phyloP scores from a whole-genome alignment of 1,140 invertebrate genomes.

The Alviniconcha marisindica region DNA sequence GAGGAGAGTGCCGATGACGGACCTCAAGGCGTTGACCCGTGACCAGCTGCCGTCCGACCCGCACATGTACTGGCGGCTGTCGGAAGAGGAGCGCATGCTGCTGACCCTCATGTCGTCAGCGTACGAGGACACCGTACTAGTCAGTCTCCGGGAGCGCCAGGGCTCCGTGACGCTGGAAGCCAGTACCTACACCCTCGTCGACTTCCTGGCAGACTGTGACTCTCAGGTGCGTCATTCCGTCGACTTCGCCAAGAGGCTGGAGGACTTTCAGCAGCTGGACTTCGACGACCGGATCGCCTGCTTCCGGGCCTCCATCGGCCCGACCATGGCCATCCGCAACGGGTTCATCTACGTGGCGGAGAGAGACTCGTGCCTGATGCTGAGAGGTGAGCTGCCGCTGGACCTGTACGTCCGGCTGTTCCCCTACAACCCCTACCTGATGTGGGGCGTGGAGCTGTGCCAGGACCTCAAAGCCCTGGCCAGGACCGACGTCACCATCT shows the following conservation, averaged over 20 bases:
- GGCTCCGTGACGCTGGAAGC: conserved; percentile 29
- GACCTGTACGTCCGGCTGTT: conserved; percentile 64
- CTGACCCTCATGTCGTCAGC: conserved; percentile 23
- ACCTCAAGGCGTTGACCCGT: background rate
- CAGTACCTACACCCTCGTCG: conserved; percentile 50
- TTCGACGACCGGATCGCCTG: conserved; percentile 60
- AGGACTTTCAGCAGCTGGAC: conserved; percentile 58
- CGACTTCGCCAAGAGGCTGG: conserved; percentile 61
- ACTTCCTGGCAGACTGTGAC: conserved; percentile 62
- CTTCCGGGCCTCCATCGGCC: conserved; percentile 58
- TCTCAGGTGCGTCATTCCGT: conserved; percentile 56
- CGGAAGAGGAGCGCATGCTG: conserved; percentile 31
- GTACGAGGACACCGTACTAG: conserved; percentile 35
- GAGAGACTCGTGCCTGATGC: conserved; percentile 59
- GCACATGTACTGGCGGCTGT: conserved; percentile 38
- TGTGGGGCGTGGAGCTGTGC: conserved; percentile 67
- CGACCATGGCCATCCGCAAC: conserved; percentile 56
- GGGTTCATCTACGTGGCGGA: conserved; percentile 59
- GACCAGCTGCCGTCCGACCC: conserved; percentile 34
- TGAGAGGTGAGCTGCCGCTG: conserved; percentile 63
- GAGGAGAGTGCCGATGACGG: background rate
- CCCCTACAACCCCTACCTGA: conserved; percentile 64
- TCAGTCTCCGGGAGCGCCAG: background rate
- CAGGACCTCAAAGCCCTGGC: conserved; percentile 77
- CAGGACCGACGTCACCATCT: conserved; percentile 78